Conservation (phyloP, 2,113 vertebrate genomes). For the Catharus bicknelli region DNA sequence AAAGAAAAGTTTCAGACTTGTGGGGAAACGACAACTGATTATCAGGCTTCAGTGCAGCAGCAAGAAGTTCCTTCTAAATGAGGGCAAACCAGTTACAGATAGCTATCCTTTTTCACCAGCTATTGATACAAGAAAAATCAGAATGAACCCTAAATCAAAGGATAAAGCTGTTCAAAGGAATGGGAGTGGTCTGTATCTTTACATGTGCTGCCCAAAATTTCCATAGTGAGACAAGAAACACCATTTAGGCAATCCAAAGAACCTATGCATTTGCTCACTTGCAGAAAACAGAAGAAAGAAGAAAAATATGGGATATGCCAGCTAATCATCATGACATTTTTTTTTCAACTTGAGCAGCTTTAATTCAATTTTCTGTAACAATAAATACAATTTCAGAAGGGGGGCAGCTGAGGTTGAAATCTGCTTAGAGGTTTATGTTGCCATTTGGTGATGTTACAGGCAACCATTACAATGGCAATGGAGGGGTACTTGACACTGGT, state of each 20-base stretch:
- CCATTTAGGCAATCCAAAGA: not conserved
- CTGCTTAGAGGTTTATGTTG: not conserved
- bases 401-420: not conserved
- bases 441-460: not conserved
- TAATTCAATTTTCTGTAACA: not conserved
- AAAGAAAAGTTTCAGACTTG: not conserved
- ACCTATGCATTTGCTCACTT: not conserved
- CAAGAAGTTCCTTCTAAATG: not conserved
- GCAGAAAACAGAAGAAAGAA: not conserved
- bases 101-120: not conserved
- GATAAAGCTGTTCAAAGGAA: not conserved
- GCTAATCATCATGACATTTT: not conserved
- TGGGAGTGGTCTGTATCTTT: not conserved
- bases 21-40: not conserved
- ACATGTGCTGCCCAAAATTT: not conserved
- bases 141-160: not conserved
- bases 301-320: not conserved
- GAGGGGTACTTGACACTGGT: not conserved
- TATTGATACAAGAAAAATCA: not conserved
- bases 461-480: not conserved
- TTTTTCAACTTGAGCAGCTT: not conserved
- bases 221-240: not conserved
- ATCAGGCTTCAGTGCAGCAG: not conserved
- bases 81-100: not conserved
- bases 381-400: not conserved